Percentiles rank a stretch among this genome's conserved stretches.
Evolutionary conservation across 2,797 vertebrate genomes (phyloP).

Genomic region (Rhincodon typus): DNA sequence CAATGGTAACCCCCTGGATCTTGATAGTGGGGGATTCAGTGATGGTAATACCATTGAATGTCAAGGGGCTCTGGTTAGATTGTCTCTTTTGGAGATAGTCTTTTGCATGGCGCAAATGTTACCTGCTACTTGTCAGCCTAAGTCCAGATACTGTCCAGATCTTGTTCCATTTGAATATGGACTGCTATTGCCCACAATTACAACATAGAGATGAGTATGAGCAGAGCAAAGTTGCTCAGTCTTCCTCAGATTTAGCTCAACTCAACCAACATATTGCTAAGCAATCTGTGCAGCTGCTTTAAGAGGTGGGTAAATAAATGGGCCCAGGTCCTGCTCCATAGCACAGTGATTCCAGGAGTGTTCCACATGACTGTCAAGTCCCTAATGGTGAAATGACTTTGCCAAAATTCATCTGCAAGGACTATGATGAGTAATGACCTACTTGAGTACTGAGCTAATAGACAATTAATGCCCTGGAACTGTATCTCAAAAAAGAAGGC

Average conservation of each 20-base stretch:
- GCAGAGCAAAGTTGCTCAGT: no score
- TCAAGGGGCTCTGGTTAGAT: no score
- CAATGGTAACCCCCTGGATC: no score
- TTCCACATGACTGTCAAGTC: background rate
- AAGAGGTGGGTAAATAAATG: background rate
- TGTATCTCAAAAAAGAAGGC: no score
- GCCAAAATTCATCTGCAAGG: no score
- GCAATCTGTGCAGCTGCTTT: background rate
- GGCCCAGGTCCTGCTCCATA: background rate
- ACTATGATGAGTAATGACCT: background rate
- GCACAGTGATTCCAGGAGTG: background rate
- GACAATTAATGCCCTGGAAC: background rate
- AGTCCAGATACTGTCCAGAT: no score
- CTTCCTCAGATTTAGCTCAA: background rate
- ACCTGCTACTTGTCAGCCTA: no score
- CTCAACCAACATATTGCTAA: background rate
- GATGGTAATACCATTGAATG: no score
- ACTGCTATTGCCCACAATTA: background rate
- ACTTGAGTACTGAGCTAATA: background rate
- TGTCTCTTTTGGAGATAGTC: no score
- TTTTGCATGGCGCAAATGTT: no score
- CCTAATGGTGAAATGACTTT: background rate
- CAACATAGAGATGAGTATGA: background rate
- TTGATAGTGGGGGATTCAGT: no score
- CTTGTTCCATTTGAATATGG: no score